phyloP scores from a whole-genome alignment of 2,888 invertebrate species.

The Microdon myrmicae region DNA sequence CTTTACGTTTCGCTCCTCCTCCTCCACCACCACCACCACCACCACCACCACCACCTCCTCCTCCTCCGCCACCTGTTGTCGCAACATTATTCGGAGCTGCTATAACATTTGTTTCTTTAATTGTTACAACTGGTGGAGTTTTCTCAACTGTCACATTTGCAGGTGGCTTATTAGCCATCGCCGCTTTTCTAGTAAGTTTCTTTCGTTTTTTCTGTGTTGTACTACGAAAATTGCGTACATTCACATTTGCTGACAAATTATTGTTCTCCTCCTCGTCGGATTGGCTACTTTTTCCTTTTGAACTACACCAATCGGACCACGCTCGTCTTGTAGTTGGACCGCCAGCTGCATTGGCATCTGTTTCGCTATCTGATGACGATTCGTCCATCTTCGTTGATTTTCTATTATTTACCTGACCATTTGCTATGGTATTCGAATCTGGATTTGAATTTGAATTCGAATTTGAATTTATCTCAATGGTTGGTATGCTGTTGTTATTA shows the following conservation, averaged over 20 bases:
- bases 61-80: slow-evolving; percentile 13
- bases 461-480: slow-evolving; percentile 25
- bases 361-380: slow-evolving; percentile 60
- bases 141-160: slow-evolving; percentile 61
- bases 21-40: slow-evolving; percentile 30
- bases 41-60: slow-evolving; percentile 58
- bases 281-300: slow-evolving; percentile 72
- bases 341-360: slow-evolving; percentile 65
- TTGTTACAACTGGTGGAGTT: slow-evolving; percentile 63
- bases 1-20: slow-evolving; percentile 63
- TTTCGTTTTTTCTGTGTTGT: slow-evolving; percentile 64
- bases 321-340: slow-evolving; percentile 79
- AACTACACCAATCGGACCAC: slow-evolving; percentile 79
- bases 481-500: slow-evolving; percentile 55
- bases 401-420: slow-evolving; percentile 22
- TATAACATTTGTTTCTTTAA: slow-evolving; percentile 39
- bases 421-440: slow-evolving; percentile 18
- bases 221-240: slow-evolving; percentile 57
- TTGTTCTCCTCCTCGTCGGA: slow-evolving; percentile 72
- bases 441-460: slow-evolving; percentile 40
- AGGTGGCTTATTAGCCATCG: slow-evolving; percentile 63
- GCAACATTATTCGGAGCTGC: slow-evolving; percentile 18
- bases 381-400: slow-evolving; percentile 47
- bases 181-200: slow-evolving; percentile 66
- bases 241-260: slow-evolving; percentile 61